Conservation (phyloP, 2,797 vertebrate genomes). For the Diceros bicornis region DNA sequence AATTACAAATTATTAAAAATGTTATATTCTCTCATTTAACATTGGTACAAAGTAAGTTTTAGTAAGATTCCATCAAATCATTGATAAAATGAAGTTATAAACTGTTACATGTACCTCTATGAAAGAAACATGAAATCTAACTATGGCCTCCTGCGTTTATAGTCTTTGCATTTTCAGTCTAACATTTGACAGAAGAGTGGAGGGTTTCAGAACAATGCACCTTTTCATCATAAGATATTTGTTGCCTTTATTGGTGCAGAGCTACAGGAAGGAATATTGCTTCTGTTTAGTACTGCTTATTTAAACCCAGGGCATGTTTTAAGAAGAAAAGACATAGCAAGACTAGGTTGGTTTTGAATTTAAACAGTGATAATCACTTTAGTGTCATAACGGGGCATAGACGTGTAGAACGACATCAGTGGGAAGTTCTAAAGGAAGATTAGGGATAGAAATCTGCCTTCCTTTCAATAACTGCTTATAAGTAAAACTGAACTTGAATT, state of each 20-base stretch:
- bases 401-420: background rate
- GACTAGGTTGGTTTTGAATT: slow-evolving; percentile 33
- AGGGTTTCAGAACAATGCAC: background rate
- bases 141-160: background rate
- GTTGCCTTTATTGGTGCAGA: background rate
- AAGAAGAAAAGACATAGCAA: background rate
- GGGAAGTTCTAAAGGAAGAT: slow-evolving; percentile 22
- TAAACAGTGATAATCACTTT: slow-evolving; percentile 45
- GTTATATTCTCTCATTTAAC: background rate
- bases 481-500: slow-evolving; percentile 44
- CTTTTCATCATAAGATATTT: background rate
- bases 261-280: background rate
- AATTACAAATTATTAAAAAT: background rate
- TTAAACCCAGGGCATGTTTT: slow-evolving; percentile 34
- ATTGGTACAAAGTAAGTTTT: background rate
- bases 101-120: background rate
- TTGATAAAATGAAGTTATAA: background rate
- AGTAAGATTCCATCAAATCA: background rate
- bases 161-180: background rate
- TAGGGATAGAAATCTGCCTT: background rate
- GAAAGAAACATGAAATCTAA: background rate
- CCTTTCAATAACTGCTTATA: background rate
- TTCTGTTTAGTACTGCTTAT: background rate
- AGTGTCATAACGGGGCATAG: background rate
- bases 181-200: background rate